These are phyloP conservation scores for Saguinus imperator DNA, from an alignment of 2,113 vertebrate species.

Conservation along the genomic window DNA sequence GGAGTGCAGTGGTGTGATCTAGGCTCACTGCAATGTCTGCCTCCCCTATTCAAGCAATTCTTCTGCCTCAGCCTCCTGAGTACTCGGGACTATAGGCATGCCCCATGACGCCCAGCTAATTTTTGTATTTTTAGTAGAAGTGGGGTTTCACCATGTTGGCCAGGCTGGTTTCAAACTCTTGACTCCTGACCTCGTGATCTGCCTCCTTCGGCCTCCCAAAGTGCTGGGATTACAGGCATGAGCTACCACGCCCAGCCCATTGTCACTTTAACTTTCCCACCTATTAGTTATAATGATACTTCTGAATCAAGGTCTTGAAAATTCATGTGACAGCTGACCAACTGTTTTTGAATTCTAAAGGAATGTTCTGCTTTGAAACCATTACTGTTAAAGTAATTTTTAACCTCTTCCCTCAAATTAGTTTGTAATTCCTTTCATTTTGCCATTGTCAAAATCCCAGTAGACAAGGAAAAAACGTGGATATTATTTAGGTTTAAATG, in stretches of 20 bases:
- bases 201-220: too few species aligned
- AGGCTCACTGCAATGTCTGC: too few species aligned
- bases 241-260: background rate
- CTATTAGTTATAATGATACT: constrained; percentile 25
- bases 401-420: constrained; percentile 25
- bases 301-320: constrained; percentile 39
- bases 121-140: too few species aligned
- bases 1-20: too few species aligned
- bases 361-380: background rate
- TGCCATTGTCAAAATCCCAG: constrained; percentile 31
- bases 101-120: too few species aligned
- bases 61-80: too few species aligned
- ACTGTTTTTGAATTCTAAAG: constrained; percentile 58
- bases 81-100: too few species aligned
- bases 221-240: too few species aligned
- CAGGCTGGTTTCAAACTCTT: too few species aligned
- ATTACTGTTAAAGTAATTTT: constrained; percentile 55
- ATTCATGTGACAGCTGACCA: constrained; percentile 33
- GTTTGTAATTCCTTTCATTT: constrained; percentile 54
- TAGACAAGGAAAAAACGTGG: constrained; percentile 15
- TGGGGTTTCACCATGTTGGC: too few species aligned
- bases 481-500: background rate
- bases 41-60: too few species aligned
- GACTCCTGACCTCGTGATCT: too few species aligned
- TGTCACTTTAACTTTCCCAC: background rate